These are phyloP conservation scores for Paragorgia papillata DNA, from an alignment of 92 coral and sea anemone genomes.

Conservation along the genomic window DNA sequence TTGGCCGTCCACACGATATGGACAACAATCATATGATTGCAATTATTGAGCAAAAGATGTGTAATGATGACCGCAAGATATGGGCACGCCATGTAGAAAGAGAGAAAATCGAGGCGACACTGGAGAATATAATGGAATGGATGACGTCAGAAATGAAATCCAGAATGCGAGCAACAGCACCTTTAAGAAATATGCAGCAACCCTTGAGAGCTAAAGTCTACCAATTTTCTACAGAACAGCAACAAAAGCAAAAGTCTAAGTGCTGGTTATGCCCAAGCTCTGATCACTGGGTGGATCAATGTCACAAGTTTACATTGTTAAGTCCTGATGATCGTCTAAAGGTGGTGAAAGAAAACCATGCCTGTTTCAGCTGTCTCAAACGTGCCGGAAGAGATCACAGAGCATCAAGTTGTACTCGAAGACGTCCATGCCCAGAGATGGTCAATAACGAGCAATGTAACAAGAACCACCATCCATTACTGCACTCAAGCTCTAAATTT, in stretches of 20 bases:
- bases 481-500: constrained; percentile 2
- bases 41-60: constrained; percentile 64
- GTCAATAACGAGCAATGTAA: constrained; percentile 25
- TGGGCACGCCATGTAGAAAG: constrained; percentile 58
- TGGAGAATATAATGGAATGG: constrained; percentile 54
- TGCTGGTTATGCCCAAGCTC: constrained; percentile 45
- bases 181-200: constrained; percentile 30
- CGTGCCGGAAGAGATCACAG: constrained; percentile 66
- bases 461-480: constrained; percentile 29
- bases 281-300: constrained; percentile 54
- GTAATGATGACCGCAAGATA: constrained; percentile 56
- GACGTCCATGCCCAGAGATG: constrained; percentile 49
- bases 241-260: background rate
- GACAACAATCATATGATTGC: constrained; percentile 70
- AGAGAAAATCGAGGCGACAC: constrained; percentile 27
- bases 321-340: constrained; percentile 29
- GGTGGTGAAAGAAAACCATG: constrained; percentile 58
- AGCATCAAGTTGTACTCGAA: constrained; percentile 46
- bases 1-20: constrained; percentile 62
- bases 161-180: constrained; percentile 61
- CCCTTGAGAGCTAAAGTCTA: background rate
- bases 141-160: constrained; percentile 62
- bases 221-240: background rate
- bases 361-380: constrained; percentile 62
- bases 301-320: constrained; percentile 24